Evolutionary conservation across 2,888 invertebrate genomes (phyloP), one percentile per base, ranked within the genome.

Genomic region (Notodonta dromedarius): DNA sequence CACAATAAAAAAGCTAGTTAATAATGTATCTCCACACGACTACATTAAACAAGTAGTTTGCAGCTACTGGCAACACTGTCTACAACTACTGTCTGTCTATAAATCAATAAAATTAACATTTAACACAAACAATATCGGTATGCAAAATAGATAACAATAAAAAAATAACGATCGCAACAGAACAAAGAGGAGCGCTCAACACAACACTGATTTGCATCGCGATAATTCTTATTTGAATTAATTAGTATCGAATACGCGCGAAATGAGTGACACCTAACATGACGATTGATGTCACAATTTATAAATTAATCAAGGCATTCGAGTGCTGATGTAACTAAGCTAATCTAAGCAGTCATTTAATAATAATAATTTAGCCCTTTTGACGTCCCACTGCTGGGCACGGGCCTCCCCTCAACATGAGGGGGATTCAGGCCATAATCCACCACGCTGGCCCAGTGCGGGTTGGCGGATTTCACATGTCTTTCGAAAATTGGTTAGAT

Each of bases 121-220:
- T 51, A 51, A 51, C 12, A 32, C 12, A 32, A 5, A 35, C 53
- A 8, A 40, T 40, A 55, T 14, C 40, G 57, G 46, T 52, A 59
- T 59, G 44, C 55, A 40, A 55, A 55, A 9, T 16, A 40, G 55
- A 40, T 40, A 58, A 48, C 57, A 59, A 46, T 51, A 60, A 67
- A 59, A 54, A 59, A 60, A 46, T 67, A 60, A 60, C 66, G 66
- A 66, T 58, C 48, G 58, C 51, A 44, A 16, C 57, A 56, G 58
- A 58, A 67, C 65, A 67, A 64, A 66, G 63, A 61, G 57, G 42
- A 67, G 59, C 59, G 57, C 62, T 66, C 57, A 46, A 65, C 62
- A 73, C 76, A 73, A 72, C 73, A 65, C 68, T 51, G 63, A 79
- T 79, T 73, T 78, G 69, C 72, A 80, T 76, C 71, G 67, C 68